A percentile compares a stretch with the other conserved stretches of the same genome.
These are phyloP conservation scores for Sphenopsis melanotis DNA, from an alignment of 2,797 vertebrate genomes.

Conservation along the genomic window DNA sequence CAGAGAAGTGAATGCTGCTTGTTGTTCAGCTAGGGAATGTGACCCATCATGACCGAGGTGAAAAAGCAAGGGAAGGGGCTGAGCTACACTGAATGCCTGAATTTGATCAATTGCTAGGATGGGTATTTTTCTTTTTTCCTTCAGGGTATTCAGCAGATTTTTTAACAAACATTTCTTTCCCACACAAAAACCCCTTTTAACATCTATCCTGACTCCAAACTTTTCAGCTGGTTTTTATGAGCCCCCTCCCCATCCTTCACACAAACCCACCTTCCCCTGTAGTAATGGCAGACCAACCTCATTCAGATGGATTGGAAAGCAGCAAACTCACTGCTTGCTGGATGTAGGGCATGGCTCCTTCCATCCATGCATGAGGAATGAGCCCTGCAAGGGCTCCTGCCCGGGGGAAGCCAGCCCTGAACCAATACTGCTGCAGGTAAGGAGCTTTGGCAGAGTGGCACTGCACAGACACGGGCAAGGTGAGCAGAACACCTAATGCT, in stretches of 20 bases:
- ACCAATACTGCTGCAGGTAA: neutral
- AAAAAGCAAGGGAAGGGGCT: neutral
- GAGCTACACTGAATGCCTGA: neutral
- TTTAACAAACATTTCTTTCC: neutral
- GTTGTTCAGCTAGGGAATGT: neutral
- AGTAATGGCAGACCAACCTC: neutral
- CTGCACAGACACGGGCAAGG: accelerated
- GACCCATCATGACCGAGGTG: neutral
- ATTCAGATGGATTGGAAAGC: neutral
- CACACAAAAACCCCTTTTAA: neutral
- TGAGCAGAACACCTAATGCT: neutral
- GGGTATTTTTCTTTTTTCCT: neutral
- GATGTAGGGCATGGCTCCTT: neutral
- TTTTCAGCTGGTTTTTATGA: neutral
- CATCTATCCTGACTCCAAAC: accelerated
- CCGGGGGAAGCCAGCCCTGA: accelerated
- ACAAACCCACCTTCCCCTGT: accelerated
- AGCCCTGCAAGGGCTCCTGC: neutral
- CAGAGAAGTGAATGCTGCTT: neutral
- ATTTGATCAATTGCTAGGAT: neutral
- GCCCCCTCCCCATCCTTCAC: neutral
- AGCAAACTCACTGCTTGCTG: neutral
- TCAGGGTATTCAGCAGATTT: neutral
- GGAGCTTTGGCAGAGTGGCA: neutral
- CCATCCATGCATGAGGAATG: accelerated